A percentile compares a stretch with the other conserved stretches of the same genome.
Conservation (phyloP, 2,888 invertebrate genomes). For the Macrophya alboannulata region DNA sequence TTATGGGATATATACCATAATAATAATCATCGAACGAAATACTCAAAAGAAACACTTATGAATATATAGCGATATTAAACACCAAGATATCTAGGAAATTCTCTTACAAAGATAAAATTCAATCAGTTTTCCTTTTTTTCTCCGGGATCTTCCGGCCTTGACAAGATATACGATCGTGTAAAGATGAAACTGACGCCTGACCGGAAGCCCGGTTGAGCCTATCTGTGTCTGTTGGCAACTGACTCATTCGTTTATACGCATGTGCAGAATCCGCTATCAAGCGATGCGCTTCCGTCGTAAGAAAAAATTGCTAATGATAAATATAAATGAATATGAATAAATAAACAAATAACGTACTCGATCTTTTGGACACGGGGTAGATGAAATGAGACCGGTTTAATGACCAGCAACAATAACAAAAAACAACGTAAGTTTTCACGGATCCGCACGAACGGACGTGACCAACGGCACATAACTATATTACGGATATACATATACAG, state of each 20-base stretch:
- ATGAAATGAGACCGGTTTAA: slow-evolving; percentile 10
- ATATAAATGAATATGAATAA: not conserved
- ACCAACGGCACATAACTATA: not conserved
- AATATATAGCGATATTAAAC: no score
- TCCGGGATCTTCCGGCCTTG: slow-evolving; percentile 18
- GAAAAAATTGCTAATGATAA: not conserved
- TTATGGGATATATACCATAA: no score
- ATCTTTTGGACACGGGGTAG: not conserved
- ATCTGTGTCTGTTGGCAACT: not conserved
- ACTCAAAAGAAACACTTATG: no score
- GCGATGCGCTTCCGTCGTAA: slow-evolving; percentile 15
- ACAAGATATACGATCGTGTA: not conserved
- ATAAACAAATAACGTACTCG: not conserved
- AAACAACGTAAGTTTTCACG: not conserved
- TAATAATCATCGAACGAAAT: no score
- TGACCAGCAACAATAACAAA: slow-evolving; percentile 11
- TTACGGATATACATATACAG: not conserved
- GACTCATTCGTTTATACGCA: slow-evolving; percentile 10
- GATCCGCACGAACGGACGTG: not conserved
- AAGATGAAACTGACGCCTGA: slow-evolving; percentile 18
- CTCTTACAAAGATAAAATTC: not conserved
- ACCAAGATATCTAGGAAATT: no score
- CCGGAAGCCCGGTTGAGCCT: slow-evolving; percentile 25
- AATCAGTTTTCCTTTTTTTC: not conserved
- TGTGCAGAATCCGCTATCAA: not conserved